Evolutionary conservation across 2,888 invertebrate species (phyloP), one percentile per base, ranked within the genome.

Genomic region (Leptothorax acervorum): DNA sequence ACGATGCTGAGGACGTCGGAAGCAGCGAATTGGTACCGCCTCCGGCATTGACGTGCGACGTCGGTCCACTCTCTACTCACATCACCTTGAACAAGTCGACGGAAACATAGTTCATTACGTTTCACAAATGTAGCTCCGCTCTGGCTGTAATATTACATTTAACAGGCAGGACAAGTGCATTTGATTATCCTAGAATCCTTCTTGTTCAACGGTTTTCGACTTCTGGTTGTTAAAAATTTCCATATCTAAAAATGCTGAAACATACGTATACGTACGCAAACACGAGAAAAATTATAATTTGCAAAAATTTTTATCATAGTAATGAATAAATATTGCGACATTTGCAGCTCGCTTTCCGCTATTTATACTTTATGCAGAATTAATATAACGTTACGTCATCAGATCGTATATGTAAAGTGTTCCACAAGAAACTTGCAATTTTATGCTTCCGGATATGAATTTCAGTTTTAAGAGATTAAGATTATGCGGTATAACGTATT

Each of bases 21-120:
- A 91, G 85, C 82, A 91, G 81, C 81, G 91, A 73, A 74, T 89
- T 89, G 79, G 53, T 60, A 73, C 75, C 79, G 82, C 70, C 85
- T 68, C 84, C 88, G 85, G 85, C 66, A 66, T 84, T 86, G 81
- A 81, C 84, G 66, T 93, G 93, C 65, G 93, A 91, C 83, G 94
- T 93, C 90, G 95, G 93, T 92, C 95, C 95, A 93, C 95, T 95
- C 95, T 95, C 95, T 92, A 95, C 95, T 95, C 95, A 95, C 95
- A 95, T 95, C 91, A 95, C 95, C 95, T 96, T 93, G 81, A 75
- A 94, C 62, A 66, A 45, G 4, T 70, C 48, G n/a, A 66, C 8
- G 23, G 18, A 71, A 42, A 35, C 6, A 6, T 28, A 18, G 3
- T 15, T 39, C 9, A 28, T 23, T 4, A 15, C 15, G 48, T 39